Conservation (phyloP, 37 sponge, comb jelly and placozoan species). For the Beroe forskalii region DNA sequence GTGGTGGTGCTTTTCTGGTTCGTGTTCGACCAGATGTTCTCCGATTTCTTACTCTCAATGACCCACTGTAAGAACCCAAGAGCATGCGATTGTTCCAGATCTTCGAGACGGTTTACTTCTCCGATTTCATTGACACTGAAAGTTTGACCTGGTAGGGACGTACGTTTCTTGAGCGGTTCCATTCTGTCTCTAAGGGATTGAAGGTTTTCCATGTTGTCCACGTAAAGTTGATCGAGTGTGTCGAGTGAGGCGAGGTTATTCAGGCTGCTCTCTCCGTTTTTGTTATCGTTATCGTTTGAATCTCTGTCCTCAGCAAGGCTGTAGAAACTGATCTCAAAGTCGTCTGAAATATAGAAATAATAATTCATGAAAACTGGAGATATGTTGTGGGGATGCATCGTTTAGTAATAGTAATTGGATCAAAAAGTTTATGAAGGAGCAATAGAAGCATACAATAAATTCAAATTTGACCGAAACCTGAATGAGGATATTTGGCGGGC, state of each 20-base stretch:
- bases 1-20: background rate
- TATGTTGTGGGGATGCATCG: no score
- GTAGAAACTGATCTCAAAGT: constrained; percentile 31
- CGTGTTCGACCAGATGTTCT: background rate
- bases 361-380: no score
- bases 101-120: no score
- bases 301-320: no score
- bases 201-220: constrained; percentile 26
- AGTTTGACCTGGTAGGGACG: background rate
- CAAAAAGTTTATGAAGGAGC: background rate
- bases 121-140: no score
- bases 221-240: background rate
- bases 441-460: no score
- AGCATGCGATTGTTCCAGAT: background rate
- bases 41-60: background rate
- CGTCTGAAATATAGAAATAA: background rate
- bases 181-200: background rate
- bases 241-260: constrained; percentile 8
- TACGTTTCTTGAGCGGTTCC: background rate
- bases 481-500: background rate
- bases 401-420: background rate
- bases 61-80: background rate
- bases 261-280: background rate
- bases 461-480: no score
- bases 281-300: background rate